Evolutionary conservation across 2,113 vertebrate species (phyloP).

Genomic region (Bombycilla garrulus): DNA sequence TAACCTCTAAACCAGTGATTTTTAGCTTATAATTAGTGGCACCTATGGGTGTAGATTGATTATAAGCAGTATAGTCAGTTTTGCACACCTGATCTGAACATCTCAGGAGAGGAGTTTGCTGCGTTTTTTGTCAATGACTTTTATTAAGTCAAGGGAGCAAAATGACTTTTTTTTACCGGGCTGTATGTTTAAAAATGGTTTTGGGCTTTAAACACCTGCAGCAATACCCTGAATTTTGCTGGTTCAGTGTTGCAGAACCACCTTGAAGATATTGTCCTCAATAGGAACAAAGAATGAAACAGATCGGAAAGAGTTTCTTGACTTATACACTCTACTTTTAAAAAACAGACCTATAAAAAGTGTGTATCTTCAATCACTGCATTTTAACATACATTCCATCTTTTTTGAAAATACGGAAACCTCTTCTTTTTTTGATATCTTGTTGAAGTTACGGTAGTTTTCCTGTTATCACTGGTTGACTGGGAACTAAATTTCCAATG

Average conservation of each 20-base stretch:
- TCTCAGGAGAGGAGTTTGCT: background rate
- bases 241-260: background rate
- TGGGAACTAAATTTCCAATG: background rate
- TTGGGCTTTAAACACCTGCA: background rate
- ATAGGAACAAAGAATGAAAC: background rate
- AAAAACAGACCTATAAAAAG: background rate
- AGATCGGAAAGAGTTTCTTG: background rate
- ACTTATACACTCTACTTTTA: background rate
- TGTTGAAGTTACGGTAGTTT: background rate
- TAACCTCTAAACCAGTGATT: background rate
- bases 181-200: background rate
- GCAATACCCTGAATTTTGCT: background rate
- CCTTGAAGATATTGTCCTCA: background rate
- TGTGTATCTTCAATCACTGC: fast-evolving
- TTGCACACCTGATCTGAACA: background rate
- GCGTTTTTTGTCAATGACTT: background rate
- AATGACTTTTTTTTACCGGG: background rate
- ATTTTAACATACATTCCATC: background rate
- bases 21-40: background rate
- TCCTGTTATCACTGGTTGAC: background rate
- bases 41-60: background rate
- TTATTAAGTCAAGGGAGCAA: background rate
- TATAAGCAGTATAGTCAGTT: background rate
- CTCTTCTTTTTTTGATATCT: background rate
- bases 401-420: background rate